Percentiles rank a stretch among this genome's conserved stretches.
Conservation (phyloP, 2,797 vertebrate genomes). For the Phaenicophaeus curvirostris region DNA sequence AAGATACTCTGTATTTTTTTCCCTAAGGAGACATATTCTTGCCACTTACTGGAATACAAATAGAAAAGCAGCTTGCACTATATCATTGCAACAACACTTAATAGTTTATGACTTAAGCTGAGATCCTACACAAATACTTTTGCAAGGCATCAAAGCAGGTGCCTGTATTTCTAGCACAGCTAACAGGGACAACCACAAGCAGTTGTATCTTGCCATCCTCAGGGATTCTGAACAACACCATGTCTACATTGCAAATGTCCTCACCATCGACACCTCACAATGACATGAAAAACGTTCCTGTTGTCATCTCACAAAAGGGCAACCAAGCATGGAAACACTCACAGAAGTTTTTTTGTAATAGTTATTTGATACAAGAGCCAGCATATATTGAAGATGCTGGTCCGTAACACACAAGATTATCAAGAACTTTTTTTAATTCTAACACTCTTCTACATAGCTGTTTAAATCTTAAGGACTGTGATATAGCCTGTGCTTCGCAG, state of each 20-base stretch:
- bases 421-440: not conserved
- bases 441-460: not conserved
- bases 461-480: not conserved
- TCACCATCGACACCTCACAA: not conserved
- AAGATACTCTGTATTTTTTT: fast-evolving
- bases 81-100: fast-evolving
- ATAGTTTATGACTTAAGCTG: not conserved
- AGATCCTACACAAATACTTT: not conserved
- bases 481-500: not conserved
- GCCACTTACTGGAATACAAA: not conserved
- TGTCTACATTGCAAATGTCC: fast-evolving
- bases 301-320: not conserved
- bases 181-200: not conserved
- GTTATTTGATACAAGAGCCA: not conserved
- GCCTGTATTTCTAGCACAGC: not conserved
- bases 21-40: fast-evolving
- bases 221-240: not conserved
- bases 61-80: not conserved
- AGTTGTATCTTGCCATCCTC: not conserved
- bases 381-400: not conserved
- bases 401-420: not conserved
- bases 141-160: not conserved
- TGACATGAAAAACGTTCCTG: fast-evolving
- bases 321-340: not conserved
- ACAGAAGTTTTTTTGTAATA: not conserved